A percentile compares a stretch with the other conserved stretches of the same genome.
These are phyloP conservation scores for Eulithis testata DNA, from an alignment of 2,888 invertebrate genomes.

Conservation along the genomic window DNA sequence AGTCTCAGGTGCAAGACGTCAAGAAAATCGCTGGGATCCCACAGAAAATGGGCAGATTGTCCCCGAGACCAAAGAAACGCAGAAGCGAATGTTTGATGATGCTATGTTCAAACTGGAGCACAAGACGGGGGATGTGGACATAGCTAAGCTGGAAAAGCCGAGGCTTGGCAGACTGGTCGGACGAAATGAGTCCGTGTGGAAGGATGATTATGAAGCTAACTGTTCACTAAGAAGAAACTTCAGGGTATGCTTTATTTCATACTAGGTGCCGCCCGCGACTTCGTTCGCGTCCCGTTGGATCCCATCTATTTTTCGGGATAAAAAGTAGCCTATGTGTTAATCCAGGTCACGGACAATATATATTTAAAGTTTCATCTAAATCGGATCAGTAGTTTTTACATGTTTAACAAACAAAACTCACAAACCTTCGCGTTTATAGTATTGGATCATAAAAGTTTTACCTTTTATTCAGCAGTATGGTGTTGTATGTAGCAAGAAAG, in stretches of 20 bases:
- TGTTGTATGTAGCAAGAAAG: no score
- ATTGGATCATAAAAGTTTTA: neutral
- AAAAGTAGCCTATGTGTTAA: no score
- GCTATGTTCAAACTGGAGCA: conserved; percentile 99
- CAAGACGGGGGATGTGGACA: conserved; percentile 90
- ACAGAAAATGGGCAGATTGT: conserved; percentile 97
- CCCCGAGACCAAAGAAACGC: conserved; percentile 95
- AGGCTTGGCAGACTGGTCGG: conserved; percentile 90
- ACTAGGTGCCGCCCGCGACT: no score
- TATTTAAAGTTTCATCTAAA: no score
- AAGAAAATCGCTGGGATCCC: conserved; percentile 99
- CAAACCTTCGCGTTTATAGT: no score
- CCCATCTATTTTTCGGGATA: no score
- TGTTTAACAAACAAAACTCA: no score
- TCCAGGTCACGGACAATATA: no score
- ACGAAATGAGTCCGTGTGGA: conserved; percentile 92
- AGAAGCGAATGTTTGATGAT: conserved; percentile 95
- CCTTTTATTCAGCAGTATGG: neutral
- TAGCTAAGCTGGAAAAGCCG: conserved; percentile 89
- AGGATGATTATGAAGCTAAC: conserved; percentile 97
- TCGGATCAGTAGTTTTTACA: no score
- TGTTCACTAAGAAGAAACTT: conserved; percentile 92
- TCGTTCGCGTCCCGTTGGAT: no score
- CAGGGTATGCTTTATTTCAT: conserved; percentile 86
- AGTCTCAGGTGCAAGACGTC: conserved; percentile 96